Evolutionary conservation across 2,797 vertebrate species (phyloP).

Genomic region (Trichosurus vulpecula): DNA sequence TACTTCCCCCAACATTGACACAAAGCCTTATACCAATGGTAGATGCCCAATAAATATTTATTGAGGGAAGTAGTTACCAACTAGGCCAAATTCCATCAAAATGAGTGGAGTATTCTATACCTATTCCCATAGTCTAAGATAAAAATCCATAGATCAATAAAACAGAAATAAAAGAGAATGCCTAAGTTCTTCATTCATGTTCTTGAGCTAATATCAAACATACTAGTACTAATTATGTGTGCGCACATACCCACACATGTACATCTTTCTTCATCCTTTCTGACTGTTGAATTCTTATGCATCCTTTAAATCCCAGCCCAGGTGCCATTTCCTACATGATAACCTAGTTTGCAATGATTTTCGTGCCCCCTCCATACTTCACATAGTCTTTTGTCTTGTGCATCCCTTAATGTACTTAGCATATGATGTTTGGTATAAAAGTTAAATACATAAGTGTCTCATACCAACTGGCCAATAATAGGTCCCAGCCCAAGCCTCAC

Average conservation of each 20-base stretch:
- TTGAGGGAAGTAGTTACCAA: neutral
- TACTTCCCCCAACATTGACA: neutral
- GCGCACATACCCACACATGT: neutral
- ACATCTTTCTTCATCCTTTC: neutral
- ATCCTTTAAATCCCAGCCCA: neutral
- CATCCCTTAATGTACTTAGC: neutral
- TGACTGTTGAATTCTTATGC: neutral
- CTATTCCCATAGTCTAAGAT: neutral
- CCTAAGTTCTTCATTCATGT: neutral
- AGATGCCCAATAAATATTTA: neutral
- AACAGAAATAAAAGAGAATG: neutral
- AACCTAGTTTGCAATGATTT: neutral
- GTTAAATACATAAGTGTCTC: neutral
- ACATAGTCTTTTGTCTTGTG: neutral
- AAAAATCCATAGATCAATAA: neutral
- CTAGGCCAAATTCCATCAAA: neutral
- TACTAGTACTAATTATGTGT: neutral
- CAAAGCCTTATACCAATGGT: neutral
- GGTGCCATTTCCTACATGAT: neutral
- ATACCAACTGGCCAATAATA: neutral
- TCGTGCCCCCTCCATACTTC: neutral
- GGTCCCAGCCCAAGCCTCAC: neutral
- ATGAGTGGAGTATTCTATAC: neutral
- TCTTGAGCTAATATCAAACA: neutral
- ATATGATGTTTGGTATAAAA: neutral